Percentiles rank a stretch among this genome's conserved stretches.
phyloP scores from a whole-genome alignment of 2,797 vertebrate genomes.

The Mionectes olivaceus region DNA sequence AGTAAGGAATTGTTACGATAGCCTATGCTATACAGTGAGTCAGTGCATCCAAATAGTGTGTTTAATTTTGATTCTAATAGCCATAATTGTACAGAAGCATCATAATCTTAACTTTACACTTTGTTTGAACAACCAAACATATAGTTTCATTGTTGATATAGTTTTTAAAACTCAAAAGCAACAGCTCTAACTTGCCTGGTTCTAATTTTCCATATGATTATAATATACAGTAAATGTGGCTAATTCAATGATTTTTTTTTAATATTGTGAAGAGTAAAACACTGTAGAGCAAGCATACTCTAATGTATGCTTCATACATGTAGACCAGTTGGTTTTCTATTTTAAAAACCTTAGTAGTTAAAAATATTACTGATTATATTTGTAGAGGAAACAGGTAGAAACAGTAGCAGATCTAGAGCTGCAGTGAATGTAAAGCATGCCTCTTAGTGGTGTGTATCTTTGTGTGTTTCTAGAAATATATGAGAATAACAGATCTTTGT shows the following conservation, averaged over 20 bases:
- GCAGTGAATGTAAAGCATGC: neutral
- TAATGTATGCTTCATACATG: neutral
- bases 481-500: neutral
- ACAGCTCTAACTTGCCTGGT: neutral
- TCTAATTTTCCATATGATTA: neutral
- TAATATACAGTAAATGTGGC: neutral
- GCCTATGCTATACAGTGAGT: neutral
- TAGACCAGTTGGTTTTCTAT: neutral
- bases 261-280: neutral
- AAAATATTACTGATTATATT: neutral
- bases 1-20: neutral
- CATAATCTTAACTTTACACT: neutral
- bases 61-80: neutral
- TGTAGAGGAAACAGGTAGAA: neutral
- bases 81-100: neutral
- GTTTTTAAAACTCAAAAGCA: neutral
- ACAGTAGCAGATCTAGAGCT: neutral
- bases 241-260: neutral
- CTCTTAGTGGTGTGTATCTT: neutral
- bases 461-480: neutral
- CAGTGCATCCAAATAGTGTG: neutral
- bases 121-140: neutral
- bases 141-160: neutral
- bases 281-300: neutral
- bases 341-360: neutral